A percentile compares a stretch with the other conserved stretches of the same genome.
Conservation (phyloP, 2,888 invertebrate genomes). For the Drosophila nr. perissopoda region DNA sequence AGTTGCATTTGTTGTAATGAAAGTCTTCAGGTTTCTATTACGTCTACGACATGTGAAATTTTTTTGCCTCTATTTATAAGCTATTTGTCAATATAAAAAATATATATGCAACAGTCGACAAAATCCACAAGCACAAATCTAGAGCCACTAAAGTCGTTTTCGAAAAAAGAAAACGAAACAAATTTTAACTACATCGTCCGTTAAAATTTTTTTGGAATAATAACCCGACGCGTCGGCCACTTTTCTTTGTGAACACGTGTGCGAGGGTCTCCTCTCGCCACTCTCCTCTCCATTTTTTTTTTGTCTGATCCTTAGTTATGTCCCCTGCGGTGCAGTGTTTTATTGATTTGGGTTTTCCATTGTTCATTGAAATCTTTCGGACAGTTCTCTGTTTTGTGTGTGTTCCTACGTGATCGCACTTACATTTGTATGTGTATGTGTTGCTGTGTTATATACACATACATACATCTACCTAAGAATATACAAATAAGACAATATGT, state of each 20-base stretch:
- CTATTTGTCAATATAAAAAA: conserved; percentile 35
- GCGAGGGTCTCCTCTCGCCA: conserved; percentile 48
- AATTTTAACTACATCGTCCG: conserved; percentile 58
- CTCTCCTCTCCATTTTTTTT: conserved; percentile 26
- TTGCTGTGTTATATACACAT: not conserved
- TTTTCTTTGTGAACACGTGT: conserved; percentile 79
- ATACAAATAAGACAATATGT: conserved; percentile 8
- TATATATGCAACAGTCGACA: not conserved
- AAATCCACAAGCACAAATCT: conserved; percentile 15
- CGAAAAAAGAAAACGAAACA: conserved; percentile 26
- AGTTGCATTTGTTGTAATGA: conserved; percentile 39
- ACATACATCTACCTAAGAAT: not conserved
- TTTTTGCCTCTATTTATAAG: conserved; percentile 9
- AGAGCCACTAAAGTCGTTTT: conserved; percentile 18
- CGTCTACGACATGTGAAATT: conserved; percentile 40
- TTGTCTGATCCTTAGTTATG: conserved; percentile 54
- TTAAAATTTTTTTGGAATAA: conserved; percentile 50
- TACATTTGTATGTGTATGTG: not conserved
- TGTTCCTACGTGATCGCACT: conserved; percentile 29
- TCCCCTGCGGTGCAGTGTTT: conserved; percentile 71
- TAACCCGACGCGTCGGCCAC: conserved; percentile 52
- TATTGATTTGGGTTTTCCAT: conserved; percentile 74
- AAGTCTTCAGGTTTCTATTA: conserved; percentile 27
- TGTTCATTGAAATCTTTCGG: conserved; percentile 38
- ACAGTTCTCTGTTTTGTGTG: conserved; percentile 20